Percentiles rank a stretch among this genome's conserved stretches.
These are phyloP conservation scores for Tokudaia muenninki DNA, from an alignment of 2,797 vertebrate species.

Conservation along the genomic window DNA sequence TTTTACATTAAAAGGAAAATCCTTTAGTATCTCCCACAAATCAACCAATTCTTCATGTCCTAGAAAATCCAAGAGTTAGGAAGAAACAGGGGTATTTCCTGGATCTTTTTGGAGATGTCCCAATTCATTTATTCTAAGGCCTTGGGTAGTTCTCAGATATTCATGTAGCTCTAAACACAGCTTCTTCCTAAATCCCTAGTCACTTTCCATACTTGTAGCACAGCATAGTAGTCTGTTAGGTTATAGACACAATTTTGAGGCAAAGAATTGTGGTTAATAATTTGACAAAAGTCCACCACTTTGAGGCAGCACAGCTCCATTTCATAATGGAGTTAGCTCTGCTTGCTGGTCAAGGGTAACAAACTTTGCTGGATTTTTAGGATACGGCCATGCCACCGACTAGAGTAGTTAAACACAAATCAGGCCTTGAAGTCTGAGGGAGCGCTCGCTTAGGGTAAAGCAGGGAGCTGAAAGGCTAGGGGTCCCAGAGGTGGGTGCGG, in stretches of 20 bases:
- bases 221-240: too few relatives aligned
- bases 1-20: conserved; percentile 16
- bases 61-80: not conserved
- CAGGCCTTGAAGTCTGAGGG: not conserved
- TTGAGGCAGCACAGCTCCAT: conserved; percentile 1
- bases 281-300: conserved; percentile 30
- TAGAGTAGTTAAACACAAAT: conserved; percentile 20
- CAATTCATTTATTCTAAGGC: not conserved
- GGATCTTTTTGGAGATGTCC: not conserved
- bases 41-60: conserved; percentile 1
- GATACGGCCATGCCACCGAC: not conserved
- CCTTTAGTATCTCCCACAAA: not conserved
- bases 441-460: not conserved
- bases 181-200: not conserved
- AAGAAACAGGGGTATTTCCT: conserved; percentile 1
- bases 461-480: not conserved
- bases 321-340: not conserved
- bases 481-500: not conserved
- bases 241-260: conserved; percentile 3
- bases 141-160: not conserved
- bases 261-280: conserved; percentile 39
- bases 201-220: not conserved
- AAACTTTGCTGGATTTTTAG: conserved; percentile 37
- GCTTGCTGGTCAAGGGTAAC: conserved; percentile 32
- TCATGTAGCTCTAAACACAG: not conserved